Conservation (phyloP, 2,113 vertebrate genomes). For the Egretta garzetta region DNA sequence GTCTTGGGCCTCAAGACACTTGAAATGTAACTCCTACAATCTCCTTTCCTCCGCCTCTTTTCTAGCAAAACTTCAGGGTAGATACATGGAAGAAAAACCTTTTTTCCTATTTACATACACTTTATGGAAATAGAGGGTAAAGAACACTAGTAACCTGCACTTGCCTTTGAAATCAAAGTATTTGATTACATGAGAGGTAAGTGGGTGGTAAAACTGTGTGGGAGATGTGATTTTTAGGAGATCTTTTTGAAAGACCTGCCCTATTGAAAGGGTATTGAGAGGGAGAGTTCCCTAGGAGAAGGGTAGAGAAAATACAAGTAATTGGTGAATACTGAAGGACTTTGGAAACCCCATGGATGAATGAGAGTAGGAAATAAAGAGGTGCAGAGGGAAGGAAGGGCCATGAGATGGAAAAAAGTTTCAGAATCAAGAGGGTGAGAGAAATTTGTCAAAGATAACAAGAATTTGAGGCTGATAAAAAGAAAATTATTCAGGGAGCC, state of each 20-base stretch:
- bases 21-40: neutral
- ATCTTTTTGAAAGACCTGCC: neutral
- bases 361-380: neutral
- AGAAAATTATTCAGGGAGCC: neutral
- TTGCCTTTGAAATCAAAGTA: neutral
- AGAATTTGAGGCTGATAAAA: neutral
- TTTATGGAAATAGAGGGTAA: neutral
- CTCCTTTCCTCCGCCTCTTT: neutral
- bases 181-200: neutral
- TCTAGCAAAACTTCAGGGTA: neutral
- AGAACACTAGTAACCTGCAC: neutral
- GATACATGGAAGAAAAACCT: neutral
- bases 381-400: neutral
- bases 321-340: neutral
- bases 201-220: neutral
- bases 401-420: neutral
- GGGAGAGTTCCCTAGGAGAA: neutral
- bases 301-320: neutral
- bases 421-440: neutral
- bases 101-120: neutral
- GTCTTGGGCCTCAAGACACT: neutral
- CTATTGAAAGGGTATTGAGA: neutral
- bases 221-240: neutral
- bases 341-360: neutral
- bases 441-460: neutral